Evolutionary conservation across 2,888 invertebrate genomes (phyloP).

Genomic region (Ormyrus labotus): DNA sequence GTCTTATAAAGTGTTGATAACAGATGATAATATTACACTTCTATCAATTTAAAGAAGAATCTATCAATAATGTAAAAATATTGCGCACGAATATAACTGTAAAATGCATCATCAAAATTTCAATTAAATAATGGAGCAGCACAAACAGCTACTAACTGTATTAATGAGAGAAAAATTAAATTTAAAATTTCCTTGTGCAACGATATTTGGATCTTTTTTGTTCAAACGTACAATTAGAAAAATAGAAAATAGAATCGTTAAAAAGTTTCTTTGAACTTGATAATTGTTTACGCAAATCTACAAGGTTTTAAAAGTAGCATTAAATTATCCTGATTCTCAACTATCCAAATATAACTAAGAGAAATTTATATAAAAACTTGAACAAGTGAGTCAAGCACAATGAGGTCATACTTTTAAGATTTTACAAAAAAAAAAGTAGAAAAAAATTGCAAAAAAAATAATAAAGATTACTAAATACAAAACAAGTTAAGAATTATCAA

Average conservation of each 20-base stretch:
- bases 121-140: neutral
- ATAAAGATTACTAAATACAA: slow-evolving; percentile 16
- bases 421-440: slow-evolving; percentile 29
- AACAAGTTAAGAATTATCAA: slow-evolving; percentile 7
- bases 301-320: slow-evolving; percentile 24
- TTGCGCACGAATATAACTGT: slow-evolving; percentile 28
- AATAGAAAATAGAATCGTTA: too few species aligned
- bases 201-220: too few species aligned
- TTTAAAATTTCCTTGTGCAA: too few species aligned
- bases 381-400: slow-evolving; percentile 10
- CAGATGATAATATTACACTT: slow-evolving; percentile 23
- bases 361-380: slow-evolving; percentile 39
- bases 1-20: slow-evolving; percentile 37
- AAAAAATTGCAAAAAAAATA: slow-evolving; percentile 35
- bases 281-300: neutral
- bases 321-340: neutral
- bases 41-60: slow-evolving; percentile 46
- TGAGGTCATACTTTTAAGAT: slow-evolving; percentile 23
- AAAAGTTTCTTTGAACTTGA: neutral
- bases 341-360: neutral
- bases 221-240: too few species aligned
- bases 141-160: too few species aligned
- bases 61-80: slow-evolving; percentile 40
- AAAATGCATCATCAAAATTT: slow-evolving; percentile 22
- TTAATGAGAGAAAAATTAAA: too few species aligned